A percentile compares a stretch with the other conserved stretches of the same genome.
phyloP scores from a whole-genome alignment of 2,888 invertebrate genomes.

The Keiferia lycopersicella region DNA sequence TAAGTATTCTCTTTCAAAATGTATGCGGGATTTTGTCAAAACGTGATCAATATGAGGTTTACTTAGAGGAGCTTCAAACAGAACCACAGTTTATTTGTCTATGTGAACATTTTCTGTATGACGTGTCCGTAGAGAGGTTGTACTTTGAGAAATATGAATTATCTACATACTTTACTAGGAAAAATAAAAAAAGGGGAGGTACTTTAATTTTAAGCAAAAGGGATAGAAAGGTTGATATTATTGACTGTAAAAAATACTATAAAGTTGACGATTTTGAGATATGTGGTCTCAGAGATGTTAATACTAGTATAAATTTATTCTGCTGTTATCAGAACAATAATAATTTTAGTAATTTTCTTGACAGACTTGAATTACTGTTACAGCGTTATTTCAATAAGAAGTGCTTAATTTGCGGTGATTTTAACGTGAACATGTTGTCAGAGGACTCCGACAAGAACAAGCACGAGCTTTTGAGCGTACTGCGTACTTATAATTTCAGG shows the following conservation, averaged over 20 bases:
- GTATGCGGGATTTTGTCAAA: not conserved
- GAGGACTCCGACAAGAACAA: not conserved
- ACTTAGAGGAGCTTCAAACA: not conserved
- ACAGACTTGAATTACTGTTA: constrained; percentile 10
- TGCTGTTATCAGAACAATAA: constrained; percentile 1
- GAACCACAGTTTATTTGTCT: constrained; percentile 19
- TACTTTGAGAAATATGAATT: constrained; percentile 10
- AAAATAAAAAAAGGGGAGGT: constrained; percentile 17
- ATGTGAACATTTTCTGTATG: constrained; percentile 24
- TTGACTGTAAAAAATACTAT: not conserved
- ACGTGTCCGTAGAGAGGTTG: not conserved
- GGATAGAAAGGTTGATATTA: not conserved
- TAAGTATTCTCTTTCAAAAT: not conserved
- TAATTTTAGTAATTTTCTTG: not conserved
- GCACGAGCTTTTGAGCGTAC: not conserved
- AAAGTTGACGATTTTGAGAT: constrained; percentile 11
- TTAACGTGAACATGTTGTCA: constrained; percentile 8
- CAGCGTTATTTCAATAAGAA: constrained; percentile 11
- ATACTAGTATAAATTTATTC: not conserved
- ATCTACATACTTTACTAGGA: not conserved
- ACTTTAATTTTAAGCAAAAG: constrained; percentile 10
- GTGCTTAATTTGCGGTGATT: constrained; percentile 14
- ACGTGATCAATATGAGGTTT: not conserved
- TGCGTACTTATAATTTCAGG: not conserved
- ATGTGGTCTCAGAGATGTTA: constrained; percentile 18